Evolutionary conservation across 2,113 vertebrate species (phyloP), one percentile per base, ranked within the genome.

Genomic region (Lepisosteus osseus): DNA sequence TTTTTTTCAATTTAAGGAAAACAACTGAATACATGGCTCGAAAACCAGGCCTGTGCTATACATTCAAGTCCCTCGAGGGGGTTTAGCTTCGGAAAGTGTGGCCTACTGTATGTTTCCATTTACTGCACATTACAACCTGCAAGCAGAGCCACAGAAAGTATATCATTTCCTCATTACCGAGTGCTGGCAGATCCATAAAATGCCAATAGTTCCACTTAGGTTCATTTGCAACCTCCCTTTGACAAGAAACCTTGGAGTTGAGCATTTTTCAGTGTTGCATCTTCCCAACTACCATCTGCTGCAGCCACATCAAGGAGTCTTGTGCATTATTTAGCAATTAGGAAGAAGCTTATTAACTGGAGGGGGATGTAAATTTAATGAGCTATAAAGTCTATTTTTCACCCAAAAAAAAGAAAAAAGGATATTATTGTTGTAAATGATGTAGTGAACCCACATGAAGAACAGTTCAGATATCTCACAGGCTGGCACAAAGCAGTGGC

Each of bases 281-380:
- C 65, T 71, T 77, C 72, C 71, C 71, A 70, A 13, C 63, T 78
- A 76, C 77, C 82, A 88, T 83, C 81, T 83, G 85, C 82, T 86
- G 78, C 82, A 84, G 83, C 79, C 17, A 17, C 80, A 81, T 80
- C 84, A 86, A 89, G 79, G 80, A 86, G 79, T 79, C 73, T 77
- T 83, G 83, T 90, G 83, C 84, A 89, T 90, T 91, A 89, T 85
- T 86, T 86, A 76, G 79, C 87, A 89, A 91, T 88, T 88, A 90
- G 82, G 78, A 68, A 66, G 78, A 83, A 79, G 80, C 83, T 85
- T 90, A 89, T 90, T 90, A 90, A 80, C 83, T 81, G 79, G 81
- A 74, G 83, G 82, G 87, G 86, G 88, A 91, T 90, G 87, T 86
- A 88, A 85, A 84, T 87, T 88, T 90, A 89, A 92, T 91, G 89